Evolutionary conservation across 92 coral and sea anemone genomes (phyloP).

Genomic region (Siderastrea siderea): DNA sequence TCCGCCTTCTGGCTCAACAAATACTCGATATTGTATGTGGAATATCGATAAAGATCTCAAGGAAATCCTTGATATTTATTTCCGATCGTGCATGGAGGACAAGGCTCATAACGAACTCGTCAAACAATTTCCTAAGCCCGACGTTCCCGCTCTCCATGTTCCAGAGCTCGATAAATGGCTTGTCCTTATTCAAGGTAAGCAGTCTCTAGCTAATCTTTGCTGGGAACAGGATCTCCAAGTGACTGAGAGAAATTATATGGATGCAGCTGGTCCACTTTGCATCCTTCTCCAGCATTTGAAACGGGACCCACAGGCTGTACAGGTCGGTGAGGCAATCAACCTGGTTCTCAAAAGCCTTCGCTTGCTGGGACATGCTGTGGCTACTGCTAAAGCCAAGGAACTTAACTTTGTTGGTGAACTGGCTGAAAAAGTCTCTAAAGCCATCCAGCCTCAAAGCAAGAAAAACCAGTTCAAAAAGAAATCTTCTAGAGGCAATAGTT

Average conservation of each 20-base stretch:
- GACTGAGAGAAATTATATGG: not conserved
- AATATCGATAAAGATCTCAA: no score
- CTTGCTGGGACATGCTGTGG: slow-evolving; percentile 23
- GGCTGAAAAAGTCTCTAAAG: not conserved
- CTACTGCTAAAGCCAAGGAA: slow-evolving; percentile 15
- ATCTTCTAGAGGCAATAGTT: no score
- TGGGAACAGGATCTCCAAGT: slow-evolving; percentile 43
- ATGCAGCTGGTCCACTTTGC: no score
- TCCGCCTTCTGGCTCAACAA: slow-evolving; percentile 22
- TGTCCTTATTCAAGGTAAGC: slow-evolving; percentile 22
- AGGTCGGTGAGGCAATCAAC: no score
- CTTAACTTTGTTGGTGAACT: slow-evolving; percentile 33
- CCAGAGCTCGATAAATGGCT: not conserved
- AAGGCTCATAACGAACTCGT: slow-evolving; percentile 1
- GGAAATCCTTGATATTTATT: no score
- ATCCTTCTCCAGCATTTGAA: no score
- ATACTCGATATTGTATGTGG: not conserved
- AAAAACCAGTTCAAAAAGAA: no score
- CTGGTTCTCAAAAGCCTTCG: no score
- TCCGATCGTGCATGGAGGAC: not conserved
- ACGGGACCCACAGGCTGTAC: no score
- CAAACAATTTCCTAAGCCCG: slow-evolving; percentile 30
- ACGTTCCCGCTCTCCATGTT: slow-evolving; percentile 23
- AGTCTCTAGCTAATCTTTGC: slow-evolving; percentile 23
- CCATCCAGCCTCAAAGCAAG: no score